Percentiles rank a stretch among this genome's conserved stretches.
Evolutionary conservation across 37 sponge, comb jelly and placozoan genomes (phyloP).

Genomic region (Spongilla lacustris): DNA sequence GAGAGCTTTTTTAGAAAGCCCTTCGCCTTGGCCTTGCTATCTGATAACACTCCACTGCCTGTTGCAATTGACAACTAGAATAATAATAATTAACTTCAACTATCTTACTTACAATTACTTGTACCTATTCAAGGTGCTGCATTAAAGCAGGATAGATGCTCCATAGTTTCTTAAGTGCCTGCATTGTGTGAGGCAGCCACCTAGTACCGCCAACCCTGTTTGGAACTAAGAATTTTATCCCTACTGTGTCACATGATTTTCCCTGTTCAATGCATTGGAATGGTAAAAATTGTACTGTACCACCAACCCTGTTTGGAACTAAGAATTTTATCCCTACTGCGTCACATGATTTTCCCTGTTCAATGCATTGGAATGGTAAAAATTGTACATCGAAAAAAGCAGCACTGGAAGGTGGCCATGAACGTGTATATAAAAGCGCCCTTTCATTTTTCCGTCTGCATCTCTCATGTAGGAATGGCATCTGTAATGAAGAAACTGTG

Average conservation of each 20-base stretch:
- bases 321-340: not conserved
- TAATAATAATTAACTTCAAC: no score
- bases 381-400: no score
- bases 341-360: not conserved
- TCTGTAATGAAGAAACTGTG: no score
- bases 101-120: no score
- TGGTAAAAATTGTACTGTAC: conserved; percentile 1
- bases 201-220: not conserved
- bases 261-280: not conserved
- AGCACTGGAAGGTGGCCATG: no score
- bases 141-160: not conserved
- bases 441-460: no score
- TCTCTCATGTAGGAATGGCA: no score
- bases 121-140: not conserved
- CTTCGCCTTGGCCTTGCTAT: not conserved
- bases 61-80: not conserved
- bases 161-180: not conserved
- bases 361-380: not conserved
- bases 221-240: not conserved
- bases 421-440: no score
- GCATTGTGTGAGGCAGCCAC: conserved; percentile 1
- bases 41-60: not conserved
- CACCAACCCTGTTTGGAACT: not conserved
- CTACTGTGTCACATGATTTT: not conserved
- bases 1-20: not conserved